phyloP scores from a whole-genome alignment of 2,888 invertebrate genomes.

The Lacanobia wlatinum region DNA sequence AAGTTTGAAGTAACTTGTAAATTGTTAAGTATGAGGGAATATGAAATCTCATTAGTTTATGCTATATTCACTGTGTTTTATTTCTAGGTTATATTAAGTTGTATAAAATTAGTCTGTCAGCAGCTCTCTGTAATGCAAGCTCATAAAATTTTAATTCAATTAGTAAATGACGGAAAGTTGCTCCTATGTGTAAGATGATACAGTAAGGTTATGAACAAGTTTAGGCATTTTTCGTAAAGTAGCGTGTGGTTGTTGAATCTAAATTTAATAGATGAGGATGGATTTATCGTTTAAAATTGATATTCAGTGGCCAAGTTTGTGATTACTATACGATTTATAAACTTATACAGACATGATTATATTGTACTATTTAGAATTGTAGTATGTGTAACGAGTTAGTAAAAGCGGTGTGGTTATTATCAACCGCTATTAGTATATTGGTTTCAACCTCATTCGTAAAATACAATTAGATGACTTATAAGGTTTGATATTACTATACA shows the following conservation, averaged over 20 bases:
- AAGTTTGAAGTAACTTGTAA: conserved; percentile 82
- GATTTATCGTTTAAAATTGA: conserved; percentile 70
- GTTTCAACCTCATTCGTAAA: conserved; percentile 83
- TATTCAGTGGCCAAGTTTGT: conserved; percentile 87
- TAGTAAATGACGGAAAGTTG: conserved; percentile 54
- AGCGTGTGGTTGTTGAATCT: conserved; percentile 66
- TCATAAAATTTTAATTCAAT: conserved; percentile 70
- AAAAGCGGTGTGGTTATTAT: conserved; percentile 72
- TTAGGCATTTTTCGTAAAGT: conserved; percentile 57
- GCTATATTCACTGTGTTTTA: conserved; percentile 77
- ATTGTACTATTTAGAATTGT: conserved; percentile 86
- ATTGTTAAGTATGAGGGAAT: conserved; percentile 84
- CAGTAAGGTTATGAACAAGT: conserved; percentile 58
- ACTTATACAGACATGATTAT: conserved; percentile 87
- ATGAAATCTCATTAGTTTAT: conserved; percentile 84
- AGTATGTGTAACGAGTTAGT: conserved; percentile 86
- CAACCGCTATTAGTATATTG: conserved; percentile 78
- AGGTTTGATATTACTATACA: conserved; percentile 89
- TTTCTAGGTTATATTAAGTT: conserved; percentile 84
- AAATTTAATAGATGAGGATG: conserved; percentile 67
- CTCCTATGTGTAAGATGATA: conserved; percentile 56
- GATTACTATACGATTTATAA: conserved; percentile 88
- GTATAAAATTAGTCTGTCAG: conserved; percentile 86
- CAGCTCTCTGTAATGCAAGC: conserved; percentile 84
- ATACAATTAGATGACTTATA: conserved; percentile 78